phyloP scores from a whole-genome alignment of 2,113 vertebrate species.

The Centropristis striata region DNA sequence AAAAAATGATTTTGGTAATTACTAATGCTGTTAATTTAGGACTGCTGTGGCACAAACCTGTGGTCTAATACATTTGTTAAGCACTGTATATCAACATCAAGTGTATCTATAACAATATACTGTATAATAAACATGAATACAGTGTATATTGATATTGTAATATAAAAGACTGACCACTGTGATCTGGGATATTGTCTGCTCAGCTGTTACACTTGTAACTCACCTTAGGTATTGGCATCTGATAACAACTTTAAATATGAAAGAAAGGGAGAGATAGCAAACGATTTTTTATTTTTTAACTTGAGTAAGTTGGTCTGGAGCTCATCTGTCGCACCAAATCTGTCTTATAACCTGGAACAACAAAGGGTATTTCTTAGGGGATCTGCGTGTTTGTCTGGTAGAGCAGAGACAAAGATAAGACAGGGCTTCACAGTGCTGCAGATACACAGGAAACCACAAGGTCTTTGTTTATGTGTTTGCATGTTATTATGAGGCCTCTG shows the following conservation, averaged over 20 bases:
- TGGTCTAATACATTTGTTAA: too few relatives aligned
- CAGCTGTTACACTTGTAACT: background rate
- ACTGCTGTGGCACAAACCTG: too few relatives aligned
- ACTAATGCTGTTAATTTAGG: too few relatives aligned
- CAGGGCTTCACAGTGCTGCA: constrained; percentile 35
- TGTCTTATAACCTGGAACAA: constrained; percentile 1
- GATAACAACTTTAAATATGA: background rate
- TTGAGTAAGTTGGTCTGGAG: constrained; percentile 6
- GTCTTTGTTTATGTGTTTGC: constrained; percentile 45
- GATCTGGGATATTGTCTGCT: background rate
- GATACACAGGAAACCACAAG: constrained; percentile 78
- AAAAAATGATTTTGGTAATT: too few relatives aligned
- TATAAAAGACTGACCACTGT: background rate
- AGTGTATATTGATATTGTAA: background rate
- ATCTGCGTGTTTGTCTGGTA: constrained; percentile 21
- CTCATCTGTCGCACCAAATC: constrained; percentile 11
- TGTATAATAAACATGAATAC: too few relatives aligned
- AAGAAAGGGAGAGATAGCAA: background rate
- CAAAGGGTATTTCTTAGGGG: background rate
- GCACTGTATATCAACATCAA: too few relatives aligned
- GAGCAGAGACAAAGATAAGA: background rate
- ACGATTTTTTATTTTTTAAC: background rate
- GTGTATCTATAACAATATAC: too few relatives aligned
- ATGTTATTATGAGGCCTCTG: constrained; percentile 31
- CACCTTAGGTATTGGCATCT: background rate